Conservation (phyloP, 1,140 invertebrate species). For the Lasioglossum albipes region DNA sequence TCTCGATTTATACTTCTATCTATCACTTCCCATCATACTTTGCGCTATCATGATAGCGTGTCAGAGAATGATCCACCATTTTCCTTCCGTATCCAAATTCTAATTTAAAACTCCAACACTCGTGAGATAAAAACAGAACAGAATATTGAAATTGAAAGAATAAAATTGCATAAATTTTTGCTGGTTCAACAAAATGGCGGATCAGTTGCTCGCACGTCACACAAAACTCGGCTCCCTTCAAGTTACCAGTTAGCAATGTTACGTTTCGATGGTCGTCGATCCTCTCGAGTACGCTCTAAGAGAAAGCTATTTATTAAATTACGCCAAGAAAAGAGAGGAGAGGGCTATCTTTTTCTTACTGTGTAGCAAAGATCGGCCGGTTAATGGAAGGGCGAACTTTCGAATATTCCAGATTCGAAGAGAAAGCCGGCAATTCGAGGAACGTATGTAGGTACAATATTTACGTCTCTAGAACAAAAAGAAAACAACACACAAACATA, state of each 20-base stretch:
- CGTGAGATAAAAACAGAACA: no score
- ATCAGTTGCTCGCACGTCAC: not conserved
- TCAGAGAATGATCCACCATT: not conserved
- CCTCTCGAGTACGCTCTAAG: not conserved
- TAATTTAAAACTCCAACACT: no score
- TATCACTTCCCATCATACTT: not conserved
- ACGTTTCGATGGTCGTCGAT: not conserved
- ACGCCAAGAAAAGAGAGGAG: not conserved
- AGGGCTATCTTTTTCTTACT: conserved; percentile 1
- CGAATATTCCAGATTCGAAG: not conserved
- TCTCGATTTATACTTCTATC: not conserved
- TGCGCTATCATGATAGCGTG: not conserved
- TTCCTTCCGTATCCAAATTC: no score
- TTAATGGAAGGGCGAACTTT: not conserved
- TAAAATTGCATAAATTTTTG: no score
- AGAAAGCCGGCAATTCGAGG: not conserved
- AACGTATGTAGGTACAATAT: no score
- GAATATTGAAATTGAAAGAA: no score
- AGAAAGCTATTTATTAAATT: not conserved
- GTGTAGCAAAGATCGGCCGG: not conserved
- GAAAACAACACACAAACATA: not conserved
- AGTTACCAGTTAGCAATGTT: not conserved
- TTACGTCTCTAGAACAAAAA: not conserved
- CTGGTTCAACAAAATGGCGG: not conserved
- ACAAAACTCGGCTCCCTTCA: not conserved